Evolutionary conservation across 2,797 vertebrate species (phyloP), one percentile per base, ranked within the genome.

Genomic region (Benthosema pterotum): DNA sequence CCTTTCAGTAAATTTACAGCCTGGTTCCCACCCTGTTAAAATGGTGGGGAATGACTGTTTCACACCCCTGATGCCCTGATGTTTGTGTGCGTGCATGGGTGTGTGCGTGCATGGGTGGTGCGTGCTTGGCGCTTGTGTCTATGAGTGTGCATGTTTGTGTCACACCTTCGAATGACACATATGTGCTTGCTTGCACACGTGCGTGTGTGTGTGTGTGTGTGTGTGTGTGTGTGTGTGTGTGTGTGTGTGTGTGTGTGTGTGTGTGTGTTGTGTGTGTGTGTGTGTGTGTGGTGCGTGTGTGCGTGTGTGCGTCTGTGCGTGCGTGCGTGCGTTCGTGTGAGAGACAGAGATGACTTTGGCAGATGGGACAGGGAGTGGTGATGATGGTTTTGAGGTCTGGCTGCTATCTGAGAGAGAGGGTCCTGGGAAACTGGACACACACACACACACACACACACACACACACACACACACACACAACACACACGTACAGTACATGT

Each of bases 331-430:
- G n/a, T n/a, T n/a, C n/a, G n/a, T n/a, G n/a, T n/a, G n/a, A 13
- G 86, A 90, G 43, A 13, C 13, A 3, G 45, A 13, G 86, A 90
- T 87, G 85, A 75, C 74, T 87, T 83, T 86, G 84, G 84, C 89
- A 90, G 89, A 88, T 89, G 87, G 83, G 66, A 75, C 67, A 14
- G 48, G 74, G 83, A 83, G 63, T 79, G 75, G 71, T 82, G 81
- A 80, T 88, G 85, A 88, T 88, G 82, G 83, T 87, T 90, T 86
- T 78, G 84, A 84, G 82, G 84, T 79, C 87, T 87, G 84, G 80
- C 80, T 85, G 84, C 82, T 84, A 83, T 88, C 79, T 86, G 78
- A 78, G 86, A 83, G n/a, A n/a, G 57, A 46, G 17, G 79, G 77
- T 73, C 76, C 76, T 75, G 75, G 81, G 86, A 89, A 87, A 85